These are phyloP conservation scores for Penaeus japonicus DNA, from an alignment of 1,140 invertebrate species.

Conservation along the genomic window DNA sequence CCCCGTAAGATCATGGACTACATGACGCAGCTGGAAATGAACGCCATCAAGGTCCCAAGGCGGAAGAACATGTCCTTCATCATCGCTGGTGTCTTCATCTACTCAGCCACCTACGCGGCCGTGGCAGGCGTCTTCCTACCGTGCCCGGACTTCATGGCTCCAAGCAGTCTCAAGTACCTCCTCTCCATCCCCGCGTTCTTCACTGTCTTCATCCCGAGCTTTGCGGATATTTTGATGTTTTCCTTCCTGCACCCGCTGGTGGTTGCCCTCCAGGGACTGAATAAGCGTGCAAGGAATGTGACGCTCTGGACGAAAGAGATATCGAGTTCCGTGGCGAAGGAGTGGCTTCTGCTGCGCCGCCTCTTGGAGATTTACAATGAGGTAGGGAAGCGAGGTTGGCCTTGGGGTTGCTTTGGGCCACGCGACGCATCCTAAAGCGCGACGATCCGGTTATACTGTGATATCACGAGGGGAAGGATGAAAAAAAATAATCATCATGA, in stretches of 20 bases:
- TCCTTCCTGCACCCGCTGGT: neutral
- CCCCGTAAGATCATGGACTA: neutral
- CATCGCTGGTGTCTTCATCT: neutral
- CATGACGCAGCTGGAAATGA: neutral
- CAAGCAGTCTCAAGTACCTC: neutral
- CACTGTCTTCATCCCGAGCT: neutral
- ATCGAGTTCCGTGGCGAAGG: neutral
- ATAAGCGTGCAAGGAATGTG: neutral
- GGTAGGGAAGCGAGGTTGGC: neutral
- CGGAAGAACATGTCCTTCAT: neutral
- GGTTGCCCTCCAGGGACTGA: neutral
- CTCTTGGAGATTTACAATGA: neutral
- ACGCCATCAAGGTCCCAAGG: neutral
- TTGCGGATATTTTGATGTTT: neutral
- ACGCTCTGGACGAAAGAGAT: neutral
- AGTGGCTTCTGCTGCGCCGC: neutral
- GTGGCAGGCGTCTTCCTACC: neutral
- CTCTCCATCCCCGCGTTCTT: conserved; percentile 2
- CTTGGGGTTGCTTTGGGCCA: too few species aligned
- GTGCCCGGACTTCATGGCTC: neutral
- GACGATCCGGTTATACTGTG: too few species aligned
- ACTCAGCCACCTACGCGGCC: neutral
- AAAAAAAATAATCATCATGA: too few species aligned
- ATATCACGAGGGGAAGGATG: too few species aligned
- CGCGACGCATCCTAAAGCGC: too few species aligned